Conservation (phyloP, 64 coral and sea anemone genomes). For the Montipora efflorescens region DNA sequence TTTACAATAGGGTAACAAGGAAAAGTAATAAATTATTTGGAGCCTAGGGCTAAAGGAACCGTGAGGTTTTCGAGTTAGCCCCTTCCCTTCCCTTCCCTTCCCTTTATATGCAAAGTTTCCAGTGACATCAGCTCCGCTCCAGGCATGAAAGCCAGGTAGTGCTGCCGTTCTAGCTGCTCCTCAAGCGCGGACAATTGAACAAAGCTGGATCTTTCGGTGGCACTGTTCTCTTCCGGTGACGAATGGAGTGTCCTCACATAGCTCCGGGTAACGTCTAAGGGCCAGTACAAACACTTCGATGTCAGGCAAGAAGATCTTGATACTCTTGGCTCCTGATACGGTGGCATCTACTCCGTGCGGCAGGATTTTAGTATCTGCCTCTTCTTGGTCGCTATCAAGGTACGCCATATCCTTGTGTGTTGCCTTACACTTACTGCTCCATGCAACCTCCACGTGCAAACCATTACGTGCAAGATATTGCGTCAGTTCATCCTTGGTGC, state of each 20-base stretch:
- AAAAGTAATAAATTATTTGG: too few species aligned
- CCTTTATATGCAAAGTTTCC: conserved; percentile 50
- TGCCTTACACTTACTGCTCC: conserved; percentile 13
- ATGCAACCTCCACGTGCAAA: background rate
- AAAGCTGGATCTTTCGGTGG: conserved; percentile 27
- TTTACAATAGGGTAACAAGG: too few species aligned
- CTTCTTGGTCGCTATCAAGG: conserved; percentile 37
- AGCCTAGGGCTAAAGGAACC: too few species aligned
- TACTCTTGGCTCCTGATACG: background rate
- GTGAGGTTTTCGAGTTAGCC: too few species aligned
- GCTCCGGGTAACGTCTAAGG: background rate
- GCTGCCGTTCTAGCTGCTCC: conserved; percentile 54
- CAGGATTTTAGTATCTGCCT: conserved; percentile 11
- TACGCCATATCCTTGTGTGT: conserved; percentile 40
- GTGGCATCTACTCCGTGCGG: conserved; percentile 17
- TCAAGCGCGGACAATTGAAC: background rate
- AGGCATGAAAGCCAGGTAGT: conserved; percentile 34
- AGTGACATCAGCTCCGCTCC: conserved; percentile 57
- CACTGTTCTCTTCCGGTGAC: conserved; percentile 28
- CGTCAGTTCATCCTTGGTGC: conserved; percentile 21
- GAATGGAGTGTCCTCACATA: conserved; percentile 32
- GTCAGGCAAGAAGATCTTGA: conserved; percentile 27
- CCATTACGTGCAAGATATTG: background rate
- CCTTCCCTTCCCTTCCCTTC: background rate
- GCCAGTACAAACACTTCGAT: conserved; percentile 42